phyloP scores from a whole-genome alignment of 1,140 invertebrate species.

The Cheumatopsyche charites region DNA sequence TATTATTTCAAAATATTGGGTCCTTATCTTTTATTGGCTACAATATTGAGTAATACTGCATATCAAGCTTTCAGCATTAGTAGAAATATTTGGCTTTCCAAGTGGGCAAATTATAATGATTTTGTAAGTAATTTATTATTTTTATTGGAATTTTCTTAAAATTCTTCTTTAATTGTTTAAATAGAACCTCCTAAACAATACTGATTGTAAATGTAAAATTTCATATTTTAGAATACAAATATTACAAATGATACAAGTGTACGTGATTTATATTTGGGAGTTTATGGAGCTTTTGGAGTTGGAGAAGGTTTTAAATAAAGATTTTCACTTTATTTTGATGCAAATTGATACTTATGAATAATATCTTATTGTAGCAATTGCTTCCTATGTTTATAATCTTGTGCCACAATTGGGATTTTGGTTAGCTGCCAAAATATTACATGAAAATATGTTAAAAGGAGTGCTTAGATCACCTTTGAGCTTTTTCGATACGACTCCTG shows the following conservation, averaged over 20 bases:
- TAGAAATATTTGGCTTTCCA: conserved; percentile 91
- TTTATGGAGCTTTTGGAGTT: conserved; percentile 85
- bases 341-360: conserved; percentile 45
- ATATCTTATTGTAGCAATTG: conserved; percentile 62
- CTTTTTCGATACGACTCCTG: conserved; percentile 80
- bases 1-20: conserved; percentile 90
- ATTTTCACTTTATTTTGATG: conserved; percentile 45
- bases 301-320: conserved; percentile 74
- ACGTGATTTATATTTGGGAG: conserved; percentile 83
- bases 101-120: conserved; percentile 78
- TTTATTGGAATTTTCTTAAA: too few relatives aligned
- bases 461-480: conserved; percentile 70
- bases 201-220: too few relatives aligned
- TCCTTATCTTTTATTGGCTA: conserved; percentile 71
- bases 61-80: conserved; percentile 88
- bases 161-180: too few relatives aligned
- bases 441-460: conserved; percentile 65
- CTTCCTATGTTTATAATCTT: conserved; percentile 73
- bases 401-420: conserved; percentile 73
- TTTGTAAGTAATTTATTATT: conserved; percentile 49
- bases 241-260: conserved; percentile 64
- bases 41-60: conserved; percentile 82
- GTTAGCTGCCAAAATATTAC: conserved; percentile 71
- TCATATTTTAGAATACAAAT: conserved; percentile 60
- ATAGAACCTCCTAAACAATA: too few relatives aligned